A percentile compares a stretch with the other conserved stretches of the same genome.
These are phyloP conservation scores for Asbolus verrucosus DNA, from an alignment of 1,140 invertebrate genomes.

Conservation along the genomic window DNA sequence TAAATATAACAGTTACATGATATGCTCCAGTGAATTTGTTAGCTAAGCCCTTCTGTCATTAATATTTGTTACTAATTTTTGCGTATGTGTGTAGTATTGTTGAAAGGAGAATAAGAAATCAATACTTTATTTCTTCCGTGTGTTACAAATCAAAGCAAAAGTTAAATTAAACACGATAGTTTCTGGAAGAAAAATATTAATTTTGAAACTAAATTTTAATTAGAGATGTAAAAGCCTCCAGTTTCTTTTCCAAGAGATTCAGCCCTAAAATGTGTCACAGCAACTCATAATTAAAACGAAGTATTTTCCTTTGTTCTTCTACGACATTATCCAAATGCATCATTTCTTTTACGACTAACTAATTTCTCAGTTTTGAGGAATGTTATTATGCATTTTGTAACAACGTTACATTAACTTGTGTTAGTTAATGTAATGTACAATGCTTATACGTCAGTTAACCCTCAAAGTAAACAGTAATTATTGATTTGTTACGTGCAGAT, in stretches of 20 bases:
- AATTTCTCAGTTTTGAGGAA: constrained; percentile 21
- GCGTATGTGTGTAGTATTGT: background rate
- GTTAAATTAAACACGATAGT: constrained; percentile 12
- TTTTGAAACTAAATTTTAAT: constrained; percentile 37
- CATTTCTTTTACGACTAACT: constrained; percentile 36
- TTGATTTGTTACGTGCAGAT: no score
- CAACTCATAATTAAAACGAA: constrained; percentile 43
- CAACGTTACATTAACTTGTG: no score
- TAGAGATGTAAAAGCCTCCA: constrained; percentile 38
- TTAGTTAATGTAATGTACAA: no score
- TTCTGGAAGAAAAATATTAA: background rate
- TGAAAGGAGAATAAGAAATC: background rate
- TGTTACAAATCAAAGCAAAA: background rate
- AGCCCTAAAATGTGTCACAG: constrained; percentile 40
- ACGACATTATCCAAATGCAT: constrained; percentile 36
- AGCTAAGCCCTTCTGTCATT: constrained; percentile 4
- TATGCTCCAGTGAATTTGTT: constrained; percentile 27
- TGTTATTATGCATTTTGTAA: constrained; percentile 20
- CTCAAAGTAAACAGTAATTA: no score
- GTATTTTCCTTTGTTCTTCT: constrained; percentile 38
- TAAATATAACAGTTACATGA: constrained; percentile 25
- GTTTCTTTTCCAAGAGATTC: constrained; percentile 37
- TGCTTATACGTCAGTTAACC: no score
- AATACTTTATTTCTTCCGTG: background rate
- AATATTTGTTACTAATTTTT: constrained; percentile 13